Conservation (phyloP, 2,888 invertebrate species). For the Celastrina argiolus region DNA sequence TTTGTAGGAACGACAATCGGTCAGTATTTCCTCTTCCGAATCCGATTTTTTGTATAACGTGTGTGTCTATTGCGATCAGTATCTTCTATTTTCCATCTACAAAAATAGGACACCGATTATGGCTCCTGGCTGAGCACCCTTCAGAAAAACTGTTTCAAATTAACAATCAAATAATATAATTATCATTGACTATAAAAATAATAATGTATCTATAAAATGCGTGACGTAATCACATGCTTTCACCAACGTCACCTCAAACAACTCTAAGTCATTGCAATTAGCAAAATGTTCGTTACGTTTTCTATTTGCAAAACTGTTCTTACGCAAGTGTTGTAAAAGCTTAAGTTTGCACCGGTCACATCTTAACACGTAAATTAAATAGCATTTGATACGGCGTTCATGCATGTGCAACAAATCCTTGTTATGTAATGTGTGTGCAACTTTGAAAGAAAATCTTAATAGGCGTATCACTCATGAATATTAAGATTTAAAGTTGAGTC, state of each 20-base stretch:
- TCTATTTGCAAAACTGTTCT: slow-evolving; percentile 38
- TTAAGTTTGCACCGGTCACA: slow-evolving; percentile 3
- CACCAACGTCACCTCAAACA: slow-evolving; percentile 44
- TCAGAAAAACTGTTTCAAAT: neutral
- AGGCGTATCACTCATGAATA: too few species aligned
- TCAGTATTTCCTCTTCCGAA: too few species aligned
- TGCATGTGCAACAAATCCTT: neutral
- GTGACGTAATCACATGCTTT: slow-evolving; percentile 62
- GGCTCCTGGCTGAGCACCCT: too few species aligned
- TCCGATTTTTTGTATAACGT: too few species aligned
- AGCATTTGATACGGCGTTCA: neutral
- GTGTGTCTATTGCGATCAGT: too few species aligned
- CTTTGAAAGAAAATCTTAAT: neutral
- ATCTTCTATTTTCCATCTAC: too few species aligned
- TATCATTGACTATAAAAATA: neutral
- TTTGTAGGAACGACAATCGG: too few species aligned
- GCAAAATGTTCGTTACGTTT: slow-evolving; percentile 50
- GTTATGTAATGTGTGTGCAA: neutral
- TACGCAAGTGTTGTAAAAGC: slow-evolving; percentile 26
- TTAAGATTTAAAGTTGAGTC: too few species aligned
- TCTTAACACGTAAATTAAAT: slow-evolving; percentile 1
- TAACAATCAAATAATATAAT: neutral
- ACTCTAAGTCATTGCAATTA: slow-evolving; percentile 61
- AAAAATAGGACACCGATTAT: too few species aligned
- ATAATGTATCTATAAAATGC: slow-evolving; percentile 32